phyloP scores from a whole-genome alignment of 2,888 invertebrate species.

The Tridacna crocea region DNA sequence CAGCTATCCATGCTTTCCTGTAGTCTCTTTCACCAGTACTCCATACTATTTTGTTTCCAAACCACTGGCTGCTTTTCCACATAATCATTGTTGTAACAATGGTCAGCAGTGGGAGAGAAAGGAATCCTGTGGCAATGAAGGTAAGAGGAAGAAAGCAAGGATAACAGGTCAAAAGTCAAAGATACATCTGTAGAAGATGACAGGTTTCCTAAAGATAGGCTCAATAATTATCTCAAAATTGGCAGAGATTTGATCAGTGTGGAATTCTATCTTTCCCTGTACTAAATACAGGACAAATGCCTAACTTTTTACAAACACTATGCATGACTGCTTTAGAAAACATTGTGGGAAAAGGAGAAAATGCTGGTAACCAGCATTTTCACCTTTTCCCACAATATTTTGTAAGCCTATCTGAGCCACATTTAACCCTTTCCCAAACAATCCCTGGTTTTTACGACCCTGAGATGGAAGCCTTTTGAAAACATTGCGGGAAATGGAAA shows the following conservation, averaged over 20 bases:
- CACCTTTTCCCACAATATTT: neutral
- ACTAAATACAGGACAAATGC: conserved; percentile 6
- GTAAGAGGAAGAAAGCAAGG: neutral
- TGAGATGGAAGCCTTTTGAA: too few species aligned
- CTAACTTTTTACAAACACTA: too few species aligned
- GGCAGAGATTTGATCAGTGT: conserved; percentile 8
- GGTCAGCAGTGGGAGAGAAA: neutral
- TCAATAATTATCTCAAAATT: conserved; percentile 20
- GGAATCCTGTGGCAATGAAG: neutral
- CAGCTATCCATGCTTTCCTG: too few species aligned
- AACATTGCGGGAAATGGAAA: too few species aligned
- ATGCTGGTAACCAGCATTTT: neutral
- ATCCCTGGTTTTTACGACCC: too few species aligned
- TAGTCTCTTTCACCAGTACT: too few species aligned
- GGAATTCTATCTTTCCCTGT: conserved; percentile 14
- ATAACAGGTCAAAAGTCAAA: conserved; percentile 9
- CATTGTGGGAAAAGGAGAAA: neutral
- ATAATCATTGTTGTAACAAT: neutral
- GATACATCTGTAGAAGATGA: conserved; percentile 8
- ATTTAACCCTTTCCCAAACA: too few species aligned
- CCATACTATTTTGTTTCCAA: neutral
- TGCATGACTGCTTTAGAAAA: neutral
- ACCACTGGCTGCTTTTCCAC: neutral
- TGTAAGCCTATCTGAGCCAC: neutral
- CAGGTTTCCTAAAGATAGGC: conserved; percentile 18